A percentile compares a stretch with the other conserved stretches of the same genome.
Conservation (phyloP, 2,797 vertebrate genomes). For the Allenopithecus nigroviridis region DNA sequence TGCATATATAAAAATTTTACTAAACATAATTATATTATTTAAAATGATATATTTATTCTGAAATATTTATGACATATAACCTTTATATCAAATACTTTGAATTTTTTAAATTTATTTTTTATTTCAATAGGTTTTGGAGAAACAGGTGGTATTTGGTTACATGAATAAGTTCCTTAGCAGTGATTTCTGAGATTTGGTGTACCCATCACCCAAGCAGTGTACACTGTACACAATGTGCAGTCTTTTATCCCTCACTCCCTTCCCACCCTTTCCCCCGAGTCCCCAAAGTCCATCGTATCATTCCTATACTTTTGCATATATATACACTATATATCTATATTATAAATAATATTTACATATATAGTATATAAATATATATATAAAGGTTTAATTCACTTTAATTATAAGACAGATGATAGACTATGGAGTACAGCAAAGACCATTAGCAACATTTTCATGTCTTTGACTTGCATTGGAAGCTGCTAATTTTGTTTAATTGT, state of each 20-base stretch:
- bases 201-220: neutral
- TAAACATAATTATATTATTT: neutral
- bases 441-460: no score
- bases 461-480: no score
- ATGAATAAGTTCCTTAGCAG: neutral
- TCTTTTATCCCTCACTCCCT: neutral
- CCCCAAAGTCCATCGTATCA: neutral
- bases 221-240: neutral
- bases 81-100: neutral
- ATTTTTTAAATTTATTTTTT: neutral
- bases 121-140: neutral
- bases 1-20: neutral
- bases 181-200: neutral
- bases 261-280: neutral
- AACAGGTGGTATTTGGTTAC: neutral
- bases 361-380: no score
- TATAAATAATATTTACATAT: no score
- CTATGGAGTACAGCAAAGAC: no score
- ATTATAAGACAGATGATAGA: no score
- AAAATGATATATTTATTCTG: neutral
- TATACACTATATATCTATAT: no score
- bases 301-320: neutral
- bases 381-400: no score
- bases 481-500: no score
- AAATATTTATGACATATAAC: neutral